Conservation (phyloP, 2,888 invertebrate genomes). For the Nasonovia ribisnigri region DNA sequence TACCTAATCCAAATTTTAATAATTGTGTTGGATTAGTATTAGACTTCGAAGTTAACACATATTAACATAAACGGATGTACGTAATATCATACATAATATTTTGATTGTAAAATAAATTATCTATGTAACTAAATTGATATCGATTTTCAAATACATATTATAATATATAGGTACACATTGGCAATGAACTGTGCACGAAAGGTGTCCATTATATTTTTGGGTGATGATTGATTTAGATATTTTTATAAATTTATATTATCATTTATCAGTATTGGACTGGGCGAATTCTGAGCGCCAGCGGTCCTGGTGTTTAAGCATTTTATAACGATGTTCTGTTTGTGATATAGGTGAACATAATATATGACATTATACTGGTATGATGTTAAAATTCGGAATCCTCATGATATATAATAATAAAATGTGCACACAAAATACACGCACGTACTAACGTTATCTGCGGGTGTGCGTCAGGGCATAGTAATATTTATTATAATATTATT, state of each 20-base stretch:
- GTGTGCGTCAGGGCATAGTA: not conserved
- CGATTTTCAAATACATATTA: not conserved
- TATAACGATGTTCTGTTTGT: not conserved
- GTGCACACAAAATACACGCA: not conserved
- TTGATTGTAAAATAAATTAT: not conserved
- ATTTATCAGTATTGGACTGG: not conserved
- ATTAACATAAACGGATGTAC: not conserved
- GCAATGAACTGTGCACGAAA: not conserved
- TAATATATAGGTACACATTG: not conserved
- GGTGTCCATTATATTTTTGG: not conserved
- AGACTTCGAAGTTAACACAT: not conserved
- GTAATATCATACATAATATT: not conserved
- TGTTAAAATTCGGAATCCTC: not conserved
- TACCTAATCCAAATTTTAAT: not conserved
- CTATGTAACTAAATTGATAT: not conserved
- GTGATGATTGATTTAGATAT: not conserved
- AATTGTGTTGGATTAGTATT: not conserved
- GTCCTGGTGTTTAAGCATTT: not conserved
- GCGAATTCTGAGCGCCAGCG: not conserved
- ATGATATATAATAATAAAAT: not conserved
- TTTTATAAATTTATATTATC: not conserved
- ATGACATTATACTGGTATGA: not conserved
- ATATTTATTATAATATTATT: not conserved
- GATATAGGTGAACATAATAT: not conserved
- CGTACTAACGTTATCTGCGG: not conserved